Evolutionary conservation across 2,113 vertebrate species (phyloP).

Genomic region (Empidonax alnorum): DNA sequence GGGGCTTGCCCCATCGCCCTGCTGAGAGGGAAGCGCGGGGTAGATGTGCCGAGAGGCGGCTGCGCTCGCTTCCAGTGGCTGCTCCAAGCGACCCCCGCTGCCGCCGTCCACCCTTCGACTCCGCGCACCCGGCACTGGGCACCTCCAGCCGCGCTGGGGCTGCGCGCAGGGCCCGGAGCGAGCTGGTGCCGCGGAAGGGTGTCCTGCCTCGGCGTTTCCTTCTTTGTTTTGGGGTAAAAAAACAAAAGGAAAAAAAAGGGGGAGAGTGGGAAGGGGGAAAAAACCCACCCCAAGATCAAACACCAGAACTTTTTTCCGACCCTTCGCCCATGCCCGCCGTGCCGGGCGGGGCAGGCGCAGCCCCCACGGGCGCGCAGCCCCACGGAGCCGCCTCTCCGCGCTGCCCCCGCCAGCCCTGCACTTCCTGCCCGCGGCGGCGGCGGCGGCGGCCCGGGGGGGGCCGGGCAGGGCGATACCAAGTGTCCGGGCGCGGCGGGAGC

Average conservation of each 20-base stretch:
- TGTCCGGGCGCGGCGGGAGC: too few relatives aligned
- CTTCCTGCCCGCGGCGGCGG: too few relatives aligned
- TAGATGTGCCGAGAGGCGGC: neutral
- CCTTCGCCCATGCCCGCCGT: too few relatives aligned
- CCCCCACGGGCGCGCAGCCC: neutral
- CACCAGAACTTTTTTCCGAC: neutral
- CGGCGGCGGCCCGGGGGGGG: too few relatives aligned
- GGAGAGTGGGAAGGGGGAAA: too few relatives aligned
- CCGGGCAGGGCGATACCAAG: too few relatives aligned
- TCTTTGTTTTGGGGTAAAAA: neutral
- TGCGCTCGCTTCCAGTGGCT: neutral
- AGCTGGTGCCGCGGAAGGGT: neutral
- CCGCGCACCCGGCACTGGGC: neutral
- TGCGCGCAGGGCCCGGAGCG: neutral
- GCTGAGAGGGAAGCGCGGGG: neutral
- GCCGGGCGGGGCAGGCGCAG: neutral
- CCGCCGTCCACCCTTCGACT: neutral
- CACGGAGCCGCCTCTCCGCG: neutral
- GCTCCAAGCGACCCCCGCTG: neutral
- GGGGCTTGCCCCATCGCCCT: neutral
- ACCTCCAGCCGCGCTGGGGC: neutral
- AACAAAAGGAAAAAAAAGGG: rapidly evolving
- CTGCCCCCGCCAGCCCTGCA: too few relatives aligned
- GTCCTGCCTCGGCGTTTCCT: neutral
- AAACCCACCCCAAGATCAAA: neutral